Conservation (phyloP, 1,140 invertebrate genomes). For the Mactra quadrangularis region DNA sequence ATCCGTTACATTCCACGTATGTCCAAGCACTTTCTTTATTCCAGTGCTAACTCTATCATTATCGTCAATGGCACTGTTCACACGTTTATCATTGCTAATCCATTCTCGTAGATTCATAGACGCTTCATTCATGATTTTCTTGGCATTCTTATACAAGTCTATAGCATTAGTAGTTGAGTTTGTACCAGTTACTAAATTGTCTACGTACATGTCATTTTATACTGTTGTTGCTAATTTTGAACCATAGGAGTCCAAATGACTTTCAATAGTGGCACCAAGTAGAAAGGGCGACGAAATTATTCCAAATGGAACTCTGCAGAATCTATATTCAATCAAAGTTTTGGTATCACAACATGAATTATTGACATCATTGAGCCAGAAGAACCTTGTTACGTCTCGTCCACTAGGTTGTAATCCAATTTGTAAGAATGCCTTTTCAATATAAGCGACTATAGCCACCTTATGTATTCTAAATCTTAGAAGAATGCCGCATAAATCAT, state of each 20-base stretch:
- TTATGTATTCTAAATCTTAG: constrained; percentile 42
- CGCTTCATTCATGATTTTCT: neutral
- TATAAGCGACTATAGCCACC: constrained; percentile 30
- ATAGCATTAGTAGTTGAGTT: neutral
- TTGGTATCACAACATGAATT: neutral
- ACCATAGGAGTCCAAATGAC: neutral
- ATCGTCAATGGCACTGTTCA: neutral
- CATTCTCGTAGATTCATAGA: constrained; percentile 19
- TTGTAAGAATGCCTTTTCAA: constrained; percentile 33
- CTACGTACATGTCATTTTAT: constrained; percentile 5
- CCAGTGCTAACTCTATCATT: neutral
- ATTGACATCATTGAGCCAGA: constrained; percentile 49
- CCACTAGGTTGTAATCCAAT: constrained; percentile 13
- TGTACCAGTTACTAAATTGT: neutral
- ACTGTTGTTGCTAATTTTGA: neutral
- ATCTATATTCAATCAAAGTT: constrained; percentile 19
- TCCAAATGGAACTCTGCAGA: constrained; percentile 1
- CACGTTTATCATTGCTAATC: neutral
- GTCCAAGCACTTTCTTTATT: neutral
- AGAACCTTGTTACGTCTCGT: constrained; percentile 52
- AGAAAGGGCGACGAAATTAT: neutral
- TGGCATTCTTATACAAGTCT: neutral
- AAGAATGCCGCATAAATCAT: constrained; percentile 45
- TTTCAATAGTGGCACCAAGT: neutral
- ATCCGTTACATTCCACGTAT: neutral